Conservation (phyloP, 1,140 invertebrate species). For the Aphaenogaster rudis region DNA sequence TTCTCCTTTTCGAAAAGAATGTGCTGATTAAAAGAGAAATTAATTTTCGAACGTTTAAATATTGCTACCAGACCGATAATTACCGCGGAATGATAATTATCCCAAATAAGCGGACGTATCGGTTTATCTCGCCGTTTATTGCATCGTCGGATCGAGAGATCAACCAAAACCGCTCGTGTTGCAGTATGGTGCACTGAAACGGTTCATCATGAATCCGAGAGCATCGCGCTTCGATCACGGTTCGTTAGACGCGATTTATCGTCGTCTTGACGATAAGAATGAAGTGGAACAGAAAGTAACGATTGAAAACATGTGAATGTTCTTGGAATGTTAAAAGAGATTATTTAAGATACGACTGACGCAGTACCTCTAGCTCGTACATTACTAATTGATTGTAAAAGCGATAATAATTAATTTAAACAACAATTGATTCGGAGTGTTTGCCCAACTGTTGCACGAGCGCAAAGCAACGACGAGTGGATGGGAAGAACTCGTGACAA, state of each 20-base stretch:
- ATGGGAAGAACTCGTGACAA: neutral
- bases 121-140: conserved; percentile 11
- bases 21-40: conserved; percentile 21
- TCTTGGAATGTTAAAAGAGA: neutral
- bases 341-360: neutral
- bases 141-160: neutral
- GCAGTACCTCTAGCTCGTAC: neutral
- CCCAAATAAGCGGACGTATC: neutral
- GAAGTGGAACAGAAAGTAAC: neutral
- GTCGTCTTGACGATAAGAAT: conserved; percentile 11
- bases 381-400: neutral
- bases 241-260: neutral
- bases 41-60: conserved; percentile 47
- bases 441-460: neutral
- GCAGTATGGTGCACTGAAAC: neutral
- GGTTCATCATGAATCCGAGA: neutral
- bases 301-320: neutral
- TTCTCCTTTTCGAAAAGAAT: neutral
- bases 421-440: neutral
- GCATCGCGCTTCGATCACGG: neutral
- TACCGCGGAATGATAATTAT: conserved; percentile 22
- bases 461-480: neutral
- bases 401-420: neutral
- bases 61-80: conserved; percentile 28
- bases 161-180: neutral